A percentile compares a stretch with the other conserved stretches of the same genome.
phyloP scores from a whole-genome alignment of 1,140 invertebrate species.

The roundworm (Caenorhabditis elegans) region DNA sequence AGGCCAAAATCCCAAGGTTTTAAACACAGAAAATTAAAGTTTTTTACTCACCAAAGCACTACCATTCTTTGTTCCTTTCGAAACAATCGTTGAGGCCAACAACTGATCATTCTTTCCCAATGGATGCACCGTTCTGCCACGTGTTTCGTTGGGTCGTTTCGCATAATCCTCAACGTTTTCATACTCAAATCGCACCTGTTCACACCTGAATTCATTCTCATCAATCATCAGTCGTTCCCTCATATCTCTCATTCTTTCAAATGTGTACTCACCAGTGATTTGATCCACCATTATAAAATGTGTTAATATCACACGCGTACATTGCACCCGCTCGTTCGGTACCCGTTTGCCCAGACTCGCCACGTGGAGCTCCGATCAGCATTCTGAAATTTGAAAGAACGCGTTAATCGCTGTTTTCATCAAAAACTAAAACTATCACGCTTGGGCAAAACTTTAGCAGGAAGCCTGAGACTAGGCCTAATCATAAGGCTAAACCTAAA shows the following conservation, averaged over 20 bases:
- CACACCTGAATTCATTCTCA: not conserved
- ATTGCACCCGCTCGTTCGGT: constrained; percentile 37
- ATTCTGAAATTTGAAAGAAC: constrained; percentile 19
- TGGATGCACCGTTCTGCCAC: not conserved
- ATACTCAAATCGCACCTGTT: constrained; percentile 39
- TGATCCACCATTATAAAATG: not conserved
- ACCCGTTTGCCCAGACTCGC: constrained; percentile 40
- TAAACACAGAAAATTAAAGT: too few species aligned
- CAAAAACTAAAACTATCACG: too few species aligned
- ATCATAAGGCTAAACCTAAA: too few species aligned
- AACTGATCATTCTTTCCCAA: constrained; percentile 40
- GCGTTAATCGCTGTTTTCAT: too few species aligned
- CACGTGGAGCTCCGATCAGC: constrained; percentile 37
- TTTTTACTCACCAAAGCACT: constrained; percentile 38
- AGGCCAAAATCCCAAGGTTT: too few species aligned
- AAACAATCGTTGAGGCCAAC: constrained; percentile 32
- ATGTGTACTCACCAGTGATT: not conserved
- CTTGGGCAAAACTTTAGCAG: too few species aligned
- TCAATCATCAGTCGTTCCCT: not conserved
- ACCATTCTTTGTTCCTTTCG: constrained; percentile 35
- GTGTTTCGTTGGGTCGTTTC: constrained; percentile 9
- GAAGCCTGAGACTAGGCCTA: too few species aligned
- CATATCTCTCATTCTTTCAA: not conserved
- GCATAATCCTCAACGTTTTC: constrained; percentile 25
- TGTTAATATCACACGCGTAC: constrained; percentile 38